Conservation (phyloP, 2,888 invertebrate genomes). For the Plagodis pulveraria region DNA sequence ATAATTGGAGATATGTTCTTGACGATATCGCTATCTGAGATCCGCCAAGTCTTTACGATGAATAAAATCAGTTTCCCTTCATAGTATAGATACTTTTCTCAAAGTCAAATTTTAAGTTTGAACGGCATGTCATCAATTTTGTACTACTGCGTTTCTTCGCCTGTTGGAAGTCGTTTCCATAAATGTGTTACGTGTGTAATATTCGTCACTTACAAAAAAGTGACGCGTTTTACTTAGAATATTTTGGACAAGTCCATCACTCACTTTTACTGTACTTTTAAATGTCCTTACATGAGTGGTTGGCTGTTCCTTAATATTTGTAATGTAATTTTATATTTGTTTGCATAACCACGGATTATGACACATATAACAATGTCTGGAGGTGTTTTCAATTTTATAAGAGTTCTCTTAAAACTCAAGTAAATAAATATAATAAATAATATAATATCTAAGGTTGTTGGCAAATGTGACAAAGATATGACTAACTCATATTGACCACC, state of each 20-base stretch:
- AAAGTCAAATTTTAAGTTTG: no score
- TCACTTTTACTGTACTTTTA: neutral
- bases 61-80: no score
- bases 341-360: constrained; percentile 34
- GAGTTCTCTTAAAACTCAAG: no score
- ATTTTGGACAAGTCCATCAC: constrained; percentile 21
- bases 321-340: constrained; percentile 31
- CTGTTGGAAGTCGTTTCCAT: constrained; percentile 44
- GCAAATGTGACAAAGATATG: no score
- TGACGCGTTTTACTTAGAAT: constrained; percentile 18
- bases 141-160: constrained; percentile 5
- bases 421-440: no score
- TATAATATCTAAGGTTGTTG: no score
- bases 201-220: constrained; percentile 41
- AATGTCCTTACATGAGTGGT: constrained; percentile 14
- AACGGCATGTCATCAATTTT: no score
- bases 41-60: no score
- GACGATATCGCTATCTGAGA: no score
- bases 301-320: constrained; percentile 18
- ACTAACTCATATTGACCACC: constrained; percentile 11
- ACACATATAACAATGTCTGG: constrained; percentile 29
- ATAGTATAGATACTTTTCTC: no score
- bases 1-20: no score
- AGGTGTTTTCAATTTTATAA: neutral
- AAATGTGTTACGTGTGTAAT: constrained; percentile 32